Percentiles rank a stretch among this genome's conserved stretches.
Conservation (phyloP, 2,113 vertebrate species). For the Hydropotes inermis region DNA sequence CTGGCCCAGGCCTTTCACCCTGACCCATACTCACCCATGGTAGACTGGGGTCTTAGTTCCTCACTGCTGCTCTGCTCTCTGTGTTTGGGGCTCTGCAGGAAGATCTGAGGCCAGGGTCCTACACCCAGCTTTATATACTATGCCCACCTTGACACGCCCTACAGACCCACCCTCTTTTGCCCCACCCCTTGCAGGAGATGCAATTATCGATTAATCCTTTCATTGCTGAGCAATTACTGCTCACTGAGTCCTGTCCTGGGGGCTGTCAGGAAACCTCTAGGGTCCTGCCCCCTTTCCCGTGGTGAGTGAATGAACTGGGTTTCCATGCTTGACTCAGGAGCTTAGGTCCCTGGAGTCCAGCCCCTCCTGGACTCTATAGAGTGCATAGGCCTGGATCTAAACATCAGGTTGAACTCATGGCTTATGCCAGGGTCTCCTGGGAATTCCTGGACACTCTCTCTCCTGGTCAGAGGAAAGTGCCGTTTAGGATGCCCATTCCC, state of each 20-base stretch:
- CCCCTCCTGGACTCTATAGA: background rate
- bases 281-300: background rate
- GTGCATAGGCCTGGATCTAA: fast-evolving
- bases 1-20: fast-evolving
- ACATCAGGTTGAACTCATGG: background rate
- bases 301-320: background rate
- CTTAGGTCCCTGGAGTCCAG: too few species aligned
- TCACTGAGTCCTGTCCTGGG: background rate
- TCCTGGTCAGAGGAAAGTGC: background rate
- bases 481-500: fast-evolving
- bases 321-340: too few species aligned
- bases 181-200: fast-evolving
- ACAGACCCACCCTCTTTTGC: background rate
- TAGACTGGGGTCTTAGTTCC: fast-evolving
- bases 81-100: fast-evolving
- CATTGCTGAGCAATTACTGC: background rate
- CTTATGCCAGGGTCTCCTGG: background rate
- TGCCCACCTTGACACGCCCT: background rate
- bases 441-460: background rate
- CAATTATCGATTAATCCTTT: background rate
- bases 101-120: background rate
- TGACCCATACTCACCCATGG: background rate
- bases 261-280: background rate
- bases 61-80: fast-evolving
- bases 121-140: fast-evolving